Percentiles rank a stretch among this genome's conserved stretches.
phyloP scores from a whole-genome alignment of 2,888 invertebrate genomes.

The Sturmia bella region DNA sequence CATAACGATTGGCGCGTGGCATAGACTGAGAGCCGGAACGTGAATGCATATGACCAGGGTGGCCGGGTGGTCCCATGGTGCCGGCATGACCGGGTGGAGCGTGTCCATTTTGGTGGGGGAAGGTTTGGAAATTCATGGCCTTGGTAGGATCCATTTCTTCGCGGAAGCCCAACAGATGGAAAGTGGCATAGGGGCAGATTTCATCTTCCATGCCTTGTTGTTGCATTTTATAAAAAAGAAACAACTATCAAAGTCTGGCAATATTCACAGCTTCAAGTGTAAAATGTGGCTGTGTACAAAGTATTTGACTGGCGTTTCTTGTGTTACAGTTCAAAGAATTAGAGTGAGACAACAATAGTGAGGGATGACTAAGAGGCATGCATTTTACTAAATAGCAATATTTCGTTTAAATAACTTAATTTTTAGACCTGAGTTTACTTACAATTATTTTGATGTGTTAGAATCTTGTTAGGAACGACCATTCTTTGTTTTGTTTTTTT shows the following conservation, averaged over 20 bases:
- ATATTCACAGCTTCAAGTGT: conserved; percentile 48
- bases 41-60: conserved; percentile 89
- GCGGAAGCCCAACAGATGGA: conserved; percentile 96
- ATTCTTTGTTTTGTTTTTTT: conserved; percentile 1
- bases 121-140: conserved; percentile 93
- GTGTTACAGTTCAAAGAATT: conserved; percentile 34
- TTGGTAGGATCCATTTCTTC: conserved; percentile 97
- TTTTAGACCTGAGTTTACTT: conserved; percentile 50
- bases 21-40: conserved; percentile 95
- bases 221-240: conserved; percentile 15
- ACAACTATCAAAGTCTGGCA: conserved; percentile 7
- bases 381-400: too few relatives aligned
- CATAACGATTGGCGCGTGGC: conserved; percentile 89
- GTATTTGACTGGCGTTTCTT: conserved; percentile 26
- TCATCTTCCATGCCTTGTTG: conserved; percentile 95
- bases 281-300: conserved; percentile 25
- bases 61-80: conserved; percentile 91
- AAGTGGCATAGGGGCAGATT: conserved; percentile 98
- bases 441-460: conserved; percentile 67
- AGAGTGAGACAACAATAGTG: conserved; percentile 14
- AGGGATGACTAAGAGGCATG: not conserved
- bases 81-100: conserved; percentile 89
- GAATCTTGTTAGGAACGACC: conserved; percentile 44
- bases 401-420: not conserved
- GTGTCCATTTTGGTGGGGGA: conserved; percentile 87